Percentiles rank a stretch among this genome's conserved stretches.
phyloP scores from a whole-genome alignment of 2,113 vertebrate species.

The Delphinapterus leucas region DNA sequence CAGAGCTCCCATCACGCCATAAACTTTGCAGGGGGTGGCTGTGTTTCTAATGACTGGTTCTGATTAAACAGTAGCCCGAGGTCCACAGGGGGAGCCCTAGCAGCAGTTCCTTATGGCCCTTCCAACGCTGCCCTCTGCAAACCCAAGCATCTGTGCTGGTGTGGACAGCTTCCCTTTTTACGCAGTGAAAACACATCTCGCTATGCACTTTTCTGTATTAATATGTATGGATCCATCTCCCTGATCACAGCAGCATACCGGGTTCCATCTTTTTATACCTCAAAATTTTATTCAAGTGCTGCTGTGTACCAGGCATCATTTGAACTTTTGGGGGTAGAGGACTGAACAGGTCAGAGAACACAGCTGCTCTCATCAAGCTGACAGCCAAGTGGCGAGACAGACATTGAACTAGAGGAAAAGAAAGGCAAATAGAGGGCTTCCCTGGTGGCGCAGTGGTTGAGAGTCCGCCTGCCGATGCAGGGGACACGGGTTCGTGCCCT shows the following conservation, averaged over 20 bases:
- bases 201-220: not conserved
- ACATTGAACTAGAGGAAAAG: not conserved
- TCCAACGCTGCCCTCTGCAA: not conserved
- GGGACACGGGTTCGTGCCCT: rapidly evolving
- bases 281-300: not conserved
- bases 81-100: not conserved
- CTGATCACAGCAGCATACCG: not conserved
- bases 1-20: not conserved
- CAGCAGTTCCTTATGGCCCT: not conserved
- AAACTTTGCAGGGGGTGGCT: not conserved
- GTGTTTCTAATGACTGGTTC: not conserved
- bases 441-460: no score
- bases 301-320: not conserved
- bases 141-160: not conserved
- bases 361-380: not conserved
- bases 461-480: no score
- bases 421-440: no score
- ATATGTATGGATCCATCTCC: not conserved
- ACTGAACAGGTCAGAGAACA: not conserved
- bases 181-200: not conserved
- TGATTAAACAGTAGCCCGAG: not conserved
- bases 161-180: not conserved
- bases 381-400: not conserved
- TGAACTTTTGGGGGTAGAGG: not conserved
- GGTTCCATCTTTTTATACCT: not conserved